Evolutionary conservation across 2,113 vertebrate species (phyloP).

Genomic region (Psilopogon haemacephalus): DNA sequence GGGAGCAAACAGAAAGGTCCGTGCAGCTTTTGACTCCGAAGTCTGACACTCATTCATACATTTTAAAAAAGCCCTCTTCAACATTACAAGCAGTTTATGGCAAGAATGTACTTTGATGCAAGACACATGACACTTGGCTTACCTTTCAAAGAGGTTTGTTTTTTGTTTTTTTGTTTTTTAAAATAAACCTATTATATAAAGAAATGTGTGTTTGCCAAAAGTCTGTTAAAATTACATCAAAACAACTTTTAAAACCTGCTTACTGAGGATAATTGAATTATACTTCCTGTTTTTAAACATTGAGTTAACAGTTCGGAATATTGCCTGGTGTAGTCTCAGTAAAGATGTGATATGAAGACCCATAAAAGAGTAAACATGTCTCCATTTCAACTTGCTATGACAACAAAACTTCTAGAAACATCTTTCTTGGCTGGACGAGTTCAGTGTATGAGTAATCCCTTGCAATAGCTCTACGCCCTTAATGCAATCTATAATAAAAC

Average conservation of each 20-base stretch:
- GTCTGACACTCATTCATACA: slow-evolving; percentile 57
- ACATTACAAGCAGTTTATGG: slow-evolving; percentile 70
- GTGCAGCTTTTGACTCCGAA: slow-evolving; percentile 65
- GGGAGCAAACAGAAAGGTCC: slow-evolving; percentile 70
- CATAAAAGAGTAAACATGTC: slow-evolving; percentile 60
- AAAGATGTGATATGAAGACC: slow-evolving; percentile 67
- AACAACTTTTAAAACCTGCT: slow-evolving; percentile 78
- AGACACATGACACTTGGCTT: slow-evolving; percentile 67
- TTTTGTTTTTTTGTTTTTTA: slow-evolving; percentile 6
- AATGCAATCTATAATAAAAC: slow-evolving; percentile 61
- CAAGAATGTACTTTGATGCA: slow-evolving; percentile 66
- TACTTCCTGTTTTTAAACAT: slow-evolving; percentile 65
- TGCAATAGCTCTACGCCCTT: slow-evolving; percentile 53
- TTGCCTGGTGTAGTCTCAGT: slow-evolving; percentile 73
- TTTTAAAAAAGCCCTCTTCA: slow-evolving; percentile 71
- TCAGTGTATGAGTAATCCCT: slow-evolving; percentile 37
- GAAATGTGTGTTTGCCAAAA: slow-evolving; percentile 76
- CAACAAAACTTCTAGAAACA: slow-evolving; percentile 39
- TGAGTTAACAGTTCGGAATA: slow-evolving; percentile 75
- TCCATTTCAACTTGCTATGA: slow-evolving; percentile 51
- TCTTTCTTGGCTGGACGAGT: slow-evolving; percentile 40
- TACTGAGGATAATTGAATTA: slow-evolving; percentile 67
- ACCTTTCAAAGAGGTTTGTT: slow-evolving; percentile 42
- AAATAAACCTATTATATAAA: slow-evolving; percentile 77
- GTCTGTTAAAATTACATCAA: slow-evolving; percentile 79